phyloP scores from a whole-genome alignment of 2,888 invertebrate species.

The Tiliacea citrago region DNA sequence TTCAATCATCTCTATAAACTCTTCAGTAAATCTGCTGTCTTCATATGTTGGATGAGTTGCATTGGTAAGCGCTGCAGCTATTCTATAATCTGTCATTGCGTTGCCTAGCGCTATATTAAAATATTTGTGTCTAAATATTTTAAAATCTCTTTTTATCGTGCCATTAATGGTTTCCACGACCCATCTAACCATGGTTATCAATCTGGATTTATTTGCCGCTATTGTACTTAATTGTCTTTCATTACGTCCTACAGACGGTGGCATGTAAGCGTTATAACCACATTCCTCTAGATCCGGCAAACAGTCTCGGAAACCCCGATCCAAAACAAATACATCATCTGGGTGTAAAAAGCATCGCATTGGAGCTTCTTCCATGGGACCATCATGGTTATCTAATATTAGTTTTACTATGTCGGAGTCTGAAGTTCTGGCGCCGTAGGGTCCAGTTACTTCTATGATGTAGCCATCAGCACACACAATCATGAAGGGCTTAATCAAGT shows the following conservation, averaged over 20 bases:
- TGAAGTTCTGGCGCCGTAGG: conserved; percentile 28
- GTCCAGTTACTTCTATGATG: conserved; percentile 26
- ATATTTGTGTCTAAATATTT: conserved; percentile 30
- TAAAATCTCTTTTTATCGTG: conserved; percentile 25
- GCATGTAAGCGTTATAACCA: no score
- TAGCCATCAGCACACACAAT: conserved; percentile 32
- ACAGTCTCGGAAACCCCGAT: no score
- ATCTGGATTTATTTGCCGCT: conserved; percentile 29
- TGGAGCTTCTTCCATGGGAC: no score
- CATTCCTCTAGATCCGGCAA: no score
- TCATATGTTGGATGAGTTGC: conserved; percentile 22
- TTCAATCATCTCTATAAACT: conserved; percentile 29
- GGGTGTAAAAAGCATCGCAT: no score
- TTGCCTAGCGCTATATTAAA: conserved; percentile 24
- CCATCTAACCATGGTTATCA: conserved; percentile 23
- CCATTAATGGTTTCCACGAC: conserved; percentile 33
- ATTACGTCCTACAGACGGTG: conserved; percentile 17
- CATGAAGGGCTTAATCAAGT: conserved; percentile 31
- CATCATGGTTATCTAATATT: no score
- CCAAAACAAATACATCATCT: no score
- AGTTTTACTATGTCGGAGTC: conserved; percentile 1
- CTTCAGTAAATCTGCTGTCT: conserved; percentile 26
- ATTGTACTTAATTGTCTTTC: conserved; percentile 22
- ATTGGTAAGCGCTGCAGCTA: conserved; percentile 27
- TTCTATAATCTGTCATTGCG: conserved; percentile 30